A percentile compares a stretch with the other conserved stretches of the same genome.
These are phyloP conservation scores for Tetramorium bicarinatum DNA, from an alignment of 2,888 invertebrate genomes.

Conservation along the genomic window DNA sequence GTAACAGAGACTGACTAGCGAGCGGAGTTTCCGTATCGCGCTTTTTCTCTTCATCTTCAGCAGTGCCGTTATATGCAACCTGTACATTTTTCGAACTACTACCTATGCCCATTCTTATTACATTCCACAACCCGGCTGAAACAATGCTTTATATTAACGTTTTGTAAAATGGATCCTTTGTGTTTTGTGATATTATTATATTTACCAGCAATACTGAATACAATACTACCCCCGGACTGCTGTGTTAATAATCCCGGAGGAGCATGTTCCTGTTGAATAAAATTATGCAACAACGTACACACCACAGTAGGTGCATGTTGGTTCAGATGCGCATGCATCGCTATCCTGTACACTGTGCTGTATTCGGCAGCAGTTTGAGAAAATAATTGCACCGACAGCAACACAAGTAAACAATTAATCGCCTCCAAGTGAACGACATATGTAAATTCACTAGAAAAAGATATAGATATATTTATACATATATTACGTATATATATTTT, in stretches of 20 bases:
- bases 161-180: not conserved
- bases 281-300: conserved; percentile 93
- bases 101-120: conserved; percentile 90
- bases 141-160: conserved; percentile 34
- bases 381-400: conserved; percentile 96
- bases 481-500: no score
- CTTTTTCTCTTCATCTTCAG: conserved; percentile 83
- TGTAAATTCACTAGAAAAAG: conserved; percentile 90
- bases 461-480: conserved; percentile 6
- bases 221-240: conserved; percentile 92
- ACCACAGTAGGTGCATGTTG: conserved; percentile 93
- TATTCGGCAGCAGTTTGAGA: conserved; percentile 88
- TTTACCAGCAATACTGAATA: conserved; percentile 91
- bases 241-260: conserved; percentile 91
- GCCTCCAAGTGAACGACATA: conserved; percentile 95
- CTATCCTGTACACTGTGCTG: conserved; percentile 87
- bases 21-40: conserved; percentile 90
- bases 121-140: conserved; percentile 92
- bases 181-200: conserved; percentile 63
- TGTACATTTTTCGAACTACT: conserved; percentile 83
- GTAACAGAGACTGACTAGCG: conserved; percentile 96
- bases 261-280: conserved; percentile 90
- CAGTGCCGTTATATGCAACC: conserved; percentile 78
- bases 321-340: conserved; percentile 90
- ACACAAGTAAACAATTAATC: conserved; percentile 93